Evolutionary conservation across 2,888 invertebrate genomes (phyloP).

Genomic region (Pollenia labialis): DNA sequence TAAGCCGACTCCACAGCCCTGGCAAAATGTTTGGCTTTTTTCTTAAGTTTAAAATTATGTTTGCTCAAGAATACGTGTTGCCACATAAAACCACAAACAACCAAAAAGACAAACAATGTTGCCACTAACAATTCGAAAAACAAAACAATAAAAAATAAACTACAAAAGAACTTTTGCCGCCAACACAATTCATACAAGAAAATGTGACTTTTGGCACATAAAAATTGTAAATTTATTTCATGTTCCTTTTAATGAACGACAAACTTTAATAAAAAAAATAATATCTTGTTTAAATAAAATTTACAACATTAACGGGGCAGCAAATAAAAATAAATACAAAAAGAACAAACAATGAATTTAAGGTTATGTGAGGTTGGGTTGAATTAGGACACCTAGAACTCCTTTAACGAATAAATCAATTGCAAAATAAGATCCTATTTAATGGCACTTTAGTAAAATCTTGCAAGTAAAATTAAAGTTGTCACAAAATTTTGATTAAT

Average conservation of each 20-base stretch:
- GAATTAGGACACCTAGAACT: neutral
- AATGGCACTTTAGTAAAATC: too few species aligned
- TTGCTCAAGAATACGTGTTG: conserved; percentile 47
- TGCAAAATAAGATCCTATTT: neutral
- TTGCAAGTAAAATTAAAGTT: too few species aligned
- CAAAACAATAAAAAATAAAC: conserved; percentile 7
- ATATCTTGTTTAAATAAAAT: conserved; percentile 60
- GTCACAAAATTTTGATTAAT: too few species aligned
- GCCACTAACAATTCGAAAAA: conserved; percentile 32
- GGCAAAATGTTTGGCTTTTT: conserved; percentile 4
- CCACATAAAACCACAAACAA: conserved; percentile 37
- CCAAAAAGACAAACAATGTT: conserved; percentile 47
- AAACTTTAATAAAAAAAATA: conserved; percentile 27
- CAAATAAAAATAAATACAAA: neutral
- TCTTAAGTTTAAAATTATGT: conserved; percentile 53
- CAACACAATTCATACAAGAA: conserved; percentile 59
- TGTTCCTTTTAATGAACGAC: conserved; percentile 38
- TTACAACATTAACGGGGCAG: conserved; percentile 53
- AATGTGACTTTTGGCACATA: conserved; percentile 66
- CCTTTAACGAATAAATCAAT: neutral
- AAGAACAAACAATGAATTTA: conserved; percentile 1
- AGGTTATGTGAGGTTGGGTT: conserved; percentile 45
- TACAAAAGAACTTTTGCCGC: conserved; percentile 62
- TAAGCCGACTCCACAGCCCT: too few species aligned
- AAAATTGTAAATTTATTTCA: conserved; percentile 61